Base-by-base conservation (phyloP, 2,113 vertebrate genomes). In the Limnothrissa miodon region DNA sequence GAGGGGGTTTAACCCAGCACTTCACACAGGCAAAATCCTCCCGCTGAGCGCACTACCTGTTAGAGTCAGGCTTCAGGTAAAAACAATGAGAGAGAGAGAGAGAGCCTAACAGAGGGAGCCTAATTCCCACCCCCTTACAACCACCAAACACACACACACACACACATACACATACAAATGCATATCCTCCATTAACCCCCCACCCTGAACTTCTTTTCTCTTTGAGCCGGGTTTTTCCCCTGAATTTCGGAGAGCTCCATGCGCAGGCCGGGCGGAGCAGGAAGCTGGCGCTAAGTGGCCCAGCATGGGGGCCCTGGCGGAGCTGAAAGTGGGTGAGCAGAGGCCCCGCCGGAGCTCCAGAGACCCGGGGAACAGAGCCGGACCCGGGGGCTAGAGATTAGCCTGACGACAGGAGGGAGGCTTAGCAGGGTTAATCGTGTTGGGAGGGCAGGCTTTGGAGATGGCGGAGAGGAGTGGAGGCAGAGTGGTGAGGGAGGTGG, bases 351-450 rank as follows among this genome's bases (percentile, higher is more conserved):
- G 42, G 74, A 79, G 29, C 45, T 39, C 80, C n/a, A 53, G 8
- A 44, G 80, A 80, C 74, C 74, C 59, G n/a, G 33, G 79, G 53
- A 80, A 42, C 79, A 80, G 79, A 85, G 46, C 84, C 70, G 78
- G 45, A 84, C 85, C 85, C 74, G 13, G 13, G 80, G 82, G 44
- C 66, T 21, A 51, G 80, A 82, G 84, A 85, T 79, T 79, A 82
- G 36, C 42, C 42, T 42, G 13, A 17, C 19, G 21, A 56, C 9
- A 70, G 62, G 15, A 33, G 78, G 84, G 84, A 80, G 85, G 85
- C 62, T 87, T 85, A 87, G 79, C 42, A 74, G 84, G 56, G 84
- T 81, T 86, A 82, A 89, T 89, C 82, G 25, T 51, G 78, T 51
- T 80, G 80, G 82, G 79, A 86, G 86, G 80, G 81, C 33, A 78